phyloP scores from a whole-genome alignment of 2,797 vertebrate genomes.

The Phyllotis vaccarum region DNA sequence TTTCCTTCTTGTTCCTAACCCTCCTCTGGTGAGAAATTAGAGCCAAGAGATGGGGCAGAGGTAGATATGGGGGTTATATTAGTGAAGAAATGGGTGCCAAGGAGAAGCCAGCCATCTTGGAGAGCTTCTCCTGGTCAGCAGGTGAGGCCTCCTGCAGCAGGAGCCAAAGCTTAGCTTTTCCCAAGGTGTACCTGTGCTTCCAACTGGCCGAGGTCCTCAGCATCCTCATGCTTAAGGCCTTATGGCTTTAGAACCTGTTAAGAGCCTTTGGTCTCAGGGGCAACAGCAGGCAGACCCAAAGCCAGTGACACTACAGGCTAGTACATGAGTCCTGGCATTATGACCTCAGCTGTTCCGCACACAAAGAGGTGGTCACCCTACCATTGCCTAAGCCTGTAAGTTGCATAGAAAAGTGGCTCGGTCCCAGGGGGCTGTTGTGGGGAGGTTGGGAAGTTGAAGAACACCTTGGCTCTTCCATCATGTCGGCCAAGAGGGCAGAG shows the following conservation, averaged over 20 bases:
- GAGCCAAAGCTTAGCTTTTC: not conserved
- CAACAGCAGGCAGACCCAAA: not conserved
- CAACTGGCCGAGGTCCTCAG: not conserved
- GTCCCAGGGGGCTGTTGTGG: conserved; percentile 29
- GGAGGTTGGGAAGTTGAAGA: conserved; percentile 68
- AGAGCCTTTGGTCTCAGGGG: not conserved
- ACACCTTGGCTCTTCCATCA: conserved; percentile 71
- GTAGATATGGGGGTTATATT: not conserved
- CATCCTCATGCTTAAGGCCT: not conserved
- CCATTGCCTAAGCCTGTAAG: conserved; percentile 22
- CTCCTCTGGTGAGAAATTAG: not conserved
- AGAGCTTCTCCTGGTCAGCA: rapidly evolving
- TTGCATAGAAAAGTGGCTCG: conserved; percentile 52
- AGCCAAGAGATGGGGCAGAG: not conserved
- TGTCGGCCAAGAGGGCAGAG: conserved; percentile 75
- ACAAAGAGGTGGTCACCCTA: not conserved
- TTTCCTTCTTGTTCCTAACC: not conserved
- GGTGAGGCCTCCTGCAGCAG: not conserved
- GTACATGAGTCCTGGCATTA: conserved; percentile 54
- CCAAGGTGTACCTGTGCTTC: not conserved
- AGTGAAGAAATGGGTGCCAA: not conserved
- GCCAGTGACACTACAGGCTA: not conserved
- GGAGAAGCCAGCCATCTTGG: rapidly evolving
- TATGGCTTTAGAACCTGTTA: not conserved
- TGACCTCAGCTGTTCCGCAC: conserved; percentile 76